Conservation (phyloP, 2,888 invertebrate genomes). For the Andrena chrysosceles region DNA sequence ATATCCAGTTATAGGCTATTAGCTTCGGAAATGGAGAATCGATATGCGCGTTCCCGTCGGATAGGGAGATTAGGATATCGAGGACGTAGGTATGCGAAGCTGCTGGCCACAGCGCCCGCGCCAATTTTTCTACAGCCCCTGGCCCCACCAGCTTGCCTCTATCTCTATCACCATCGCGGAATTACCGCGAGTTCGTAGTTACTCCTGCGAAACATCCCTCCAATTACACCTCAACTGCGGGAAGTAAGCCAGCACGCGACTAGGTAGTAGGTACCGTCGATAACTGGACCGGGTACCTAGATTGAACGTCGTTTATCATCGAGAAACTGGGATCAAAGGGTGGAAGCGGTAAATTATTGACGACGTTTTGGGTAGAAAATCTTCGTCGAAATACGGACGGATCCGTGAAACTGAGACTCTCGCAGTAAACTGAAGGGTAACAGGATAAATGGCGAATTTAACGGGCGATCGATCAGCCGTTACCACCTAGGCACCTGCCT, state of each 20-base stretch:
- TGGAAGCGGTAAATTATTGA: neutral
- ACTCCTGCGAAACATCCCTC: constrained; percentile 17
- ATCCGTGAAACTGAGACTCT: too few species aligned
- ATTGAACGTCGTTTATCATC: constrained; percentile 2
- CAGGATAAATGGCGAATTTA: too few species aligned
- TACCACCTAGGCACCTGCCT: too few species aligned
- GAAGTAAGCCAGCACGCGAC: neutral
- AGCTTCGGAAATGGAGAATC: constrained; percentile 61
- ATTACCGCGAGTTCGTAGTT: neutral
- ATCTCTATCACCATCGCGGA: neutral
- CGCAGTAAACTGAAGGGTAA: too few species aligned
- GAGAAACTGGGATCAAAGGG: neutral
- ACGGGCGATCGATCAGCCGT: too few species aligned
- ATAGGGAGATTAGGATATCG: constrained; percentile 55
- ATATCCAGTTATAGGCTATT: constrained; percentile 47
- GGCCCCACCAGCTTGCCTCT: neutral
- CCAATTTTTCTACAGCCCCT: constrained; percentile 6
- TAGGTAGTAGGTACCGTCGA: constrained; percentile 16
- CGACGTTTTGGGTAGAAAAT: neutral
- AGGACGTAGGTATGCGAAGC: constrained; percentile 10
- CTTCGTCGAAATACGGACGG: constrained; percentile 8
- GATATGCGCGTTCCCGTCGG: constrained; percentile 54
- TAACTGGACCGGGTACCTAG: neutral
- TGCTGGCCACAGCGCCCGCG: too few species aligned
- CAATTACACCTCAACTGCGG: neutral